Evolutionary conservation across 23 tunicate genomes (phyloP), one percentile per base, ranked within the genome.

Genomic region (Corella eumyota): DNA sequence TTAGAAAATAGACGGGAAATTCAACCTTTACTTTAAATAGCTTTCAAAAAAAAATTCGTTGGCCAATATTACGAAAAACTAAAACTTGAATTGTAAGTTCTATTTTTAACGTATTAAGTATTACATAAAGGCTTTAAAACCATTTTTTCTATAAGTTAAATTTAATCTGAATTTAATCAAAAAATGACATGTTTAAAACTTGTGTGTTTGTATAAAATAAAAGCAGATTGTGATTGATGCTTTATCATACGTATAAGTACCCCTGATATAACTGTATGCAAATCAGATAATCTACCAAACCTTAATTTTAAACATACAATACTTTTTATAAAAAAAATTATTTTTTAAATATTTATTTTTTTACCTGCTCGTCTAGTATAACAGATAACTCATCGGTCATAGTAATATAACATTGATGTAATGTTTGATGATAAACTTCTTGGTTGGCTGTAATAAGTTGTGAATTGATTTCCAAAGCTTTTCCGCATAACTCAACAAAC

Each of bases 281-380:
- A 9, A 9, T 40, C 11, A 40, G 13, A 40, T 40, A 40, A 9
- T 11, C 48, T 40, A 40, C 15, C 13, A 11, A 9, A 40, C 15
- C 11, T 15, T 15, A 11, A 40, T 40, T 40, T 11, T 9, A 40
- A 9, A 40, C 15, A 40, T 15, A 11, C 15, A 40, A 40, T 40
- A 40, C 48, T 9, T 40, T 40, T 9, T 15, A 40, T 9, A 9
- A 15, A 9, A 40, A 9, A 40, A 11, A 40, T 40, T 11, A 40
- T 40, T 11, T 40, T 15, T 9, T 15, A 40, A 40, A 40, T 40
- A 40, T 9, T n/a, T n/a, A n/a, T n/a, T n/a, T 25, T 11, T 26
- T 11, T 50, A 88, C 96, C 65, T 78, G 88, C 62, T 88, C 96
- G 48, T 88, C 73, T 9, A 88, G 62, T 28, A 88, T 88, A 19